Evolutionary conservation across 2,888 invertebrate genomes (phyloP), one percentile per base, ranked within the genome.

Genomic region (Xestoiulus laeticollis): DNA sequence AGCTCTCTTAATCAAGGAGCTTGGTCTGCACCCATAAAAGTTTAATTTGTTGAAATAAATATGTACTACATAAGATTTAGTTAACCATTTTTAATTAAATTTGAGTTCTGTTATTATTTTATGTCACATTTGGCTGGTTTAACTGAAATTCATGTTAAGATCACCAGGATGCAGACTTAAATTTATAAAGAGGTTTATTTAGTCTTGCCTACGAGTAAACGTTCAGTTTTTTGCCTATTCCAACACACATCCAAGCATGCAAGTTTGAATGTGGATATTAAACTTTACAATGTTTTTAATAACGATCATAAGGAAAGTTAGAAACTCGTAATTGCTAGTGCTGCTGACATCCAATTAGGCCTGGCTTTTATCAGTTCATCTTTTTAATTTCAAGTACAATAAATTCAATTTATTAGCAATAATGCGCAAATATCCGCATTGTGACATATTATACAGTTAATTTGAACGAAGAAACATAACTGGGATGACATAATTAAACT

Each of bases 301-400:
- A 53, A n/a, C 53, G 53, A 53, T 8, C 38, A 38, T 38, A 38
- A 38, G 38, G 38, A 38, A 38, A 38, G 6, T 38, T 38, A 38
- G 38, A 38, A 38, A 38, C 38, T 38, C 38, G 38, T 38, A 48
- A 48, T 53, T 53, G 5, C 19, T 53, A 53, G n/a, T 19, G 53
- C 53, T 53, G 53, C 53, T 19, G 53, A 53, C 53, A 53, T 53
- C 53, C 53, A 53, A 53, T 53, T 53, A 53, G 53, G 53, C 53
- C 19, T 53, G n/a, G 53, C 19, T 19, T 38, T 38, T 38, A 8
- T 38, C 8, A 38, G 38, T 38, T 38, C 38, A 5, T 38, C 38
- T 38, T 38, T 38, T 8, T 38, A 38, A 38, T 38, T 38, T 38
- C 38, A 38, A 38, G 38, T 38, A 38, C 38, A 38, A 38, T 38